These are phyloP conservation scores for Bombylius major DNA, from an alignment of 2,888 invertebrate species.

Conservation along the genomic window DNA sequence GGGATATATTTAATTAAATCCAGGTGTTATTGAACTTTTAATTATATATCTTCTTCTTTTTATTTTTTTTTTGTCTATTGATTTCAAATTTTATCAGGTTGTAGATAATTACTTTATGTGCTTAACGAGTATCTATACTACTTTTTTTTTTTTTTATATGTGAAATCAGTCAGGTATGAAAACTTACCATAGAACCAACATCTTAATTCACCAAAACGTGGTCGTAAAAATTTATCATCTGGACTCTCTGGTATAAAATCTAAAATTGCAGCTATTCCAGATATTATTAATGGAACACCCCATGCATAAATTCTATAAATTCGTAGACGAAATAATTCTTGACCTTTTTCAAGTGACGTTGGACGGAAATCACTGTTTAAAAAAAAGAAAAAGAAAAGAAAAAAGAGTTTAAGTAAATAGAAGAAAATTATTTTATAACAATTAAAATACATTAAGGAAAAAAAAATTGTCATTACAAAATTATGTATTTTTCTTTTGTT, in stretches of 20 bases:
- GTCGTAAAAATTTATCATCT: constrained; percentile 51
- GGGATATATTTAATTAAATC: no score
- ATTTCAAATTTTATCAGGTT: no score
- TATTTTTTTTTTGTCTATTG: no score
- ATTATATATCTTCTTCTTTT: no score
- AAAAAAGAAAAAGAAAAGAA: constrained; percentile 13
- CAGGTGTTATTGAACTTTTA: no score
- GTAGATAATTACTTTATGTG: no score
- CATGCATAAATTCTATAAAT: constrained; percentile 75
- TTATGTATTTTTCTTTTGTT: no score
- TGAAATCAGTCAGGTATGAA: no score
- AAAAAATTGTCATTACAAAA: no score
- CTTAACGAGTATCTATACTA: no score
- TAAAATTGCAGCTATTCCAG: constrained; percentile 58
- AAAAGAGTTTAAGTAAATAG: neutral
- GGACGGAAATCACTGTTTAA: constrained; percentile 66
- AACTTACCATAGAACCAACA: constrained; percentile 74
- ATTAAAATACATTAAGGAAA: neutral
- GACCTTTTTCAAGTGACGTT: constrained; percentile 71
- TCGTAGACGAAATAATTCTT: constrained; percentile 66
- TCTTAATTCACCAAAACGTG: constrained; percentile 61
- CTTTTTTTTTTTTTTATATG: no score
- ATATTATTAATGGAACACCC: constrained; percentile 68
- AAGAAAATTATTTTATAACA: neutral
- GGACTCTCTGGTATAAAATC: constrained; percentile 51